Conservation (phyloP, 1,140 invertebrate genomes). For the Melanaphis sacchari region DNA sequence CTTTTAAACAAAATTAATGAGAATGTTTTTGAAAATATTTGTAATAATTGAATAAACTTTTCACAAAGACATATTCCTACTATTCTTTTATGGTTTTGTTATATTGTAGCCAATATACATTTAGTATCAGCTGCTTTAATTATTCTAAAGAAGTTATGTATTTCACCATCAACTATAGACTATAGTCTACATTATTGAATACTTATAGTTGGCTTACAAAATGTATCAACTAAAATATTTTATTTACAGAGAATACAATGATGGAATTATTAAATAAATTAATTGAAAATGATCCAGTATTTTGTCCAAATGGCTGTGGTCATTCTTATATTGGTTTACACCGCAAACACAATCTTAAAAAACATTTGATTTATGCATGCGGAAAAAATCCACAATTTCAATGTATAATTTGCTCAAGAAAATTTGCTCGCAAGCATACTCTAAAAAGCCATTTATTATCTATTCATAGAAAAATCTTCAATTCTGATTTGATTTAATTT, state of each 20-base stretch:
- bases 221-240: not conserved
- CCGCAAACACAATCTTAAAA: slow-evolving; percentile 65
- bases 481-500: not conserved
- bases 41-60: not conserved
- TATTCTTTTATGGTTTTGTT: not conserved
- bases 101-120: not conserved
- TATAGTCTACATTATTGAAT: not conserved
- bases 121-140: not conserved
- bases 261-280: not conserved
- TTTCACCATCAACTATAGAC: not conserved
- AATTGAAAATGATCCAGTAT: slow-evolving; percentile 17
- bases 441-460: slow-evolving; percentile 33
- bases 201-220: not conserved
- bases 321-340: slow-evolving; percentile 60
- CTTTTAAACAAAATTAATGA: too few species aligned
- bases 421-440: not conserved
- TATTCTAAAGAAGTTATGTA: not conserved
- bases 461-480: not conserved
- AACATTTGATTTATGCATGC: slow-evolving; percentile 66
- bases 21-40: not conserved
- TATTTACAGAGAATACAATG: not conserved
- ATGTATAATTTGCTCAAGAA: slow-evolving; percentile 64
- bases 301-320: slow-evolving; percentile 56
- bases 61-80: not conserved
- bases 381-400: slow-evolving; percentile 68